These are phyloP conservation scores for Branchellion lobata DNA, from an alignment of 2,888 invertebrate species.

Conservation along the genomic window DNA sequence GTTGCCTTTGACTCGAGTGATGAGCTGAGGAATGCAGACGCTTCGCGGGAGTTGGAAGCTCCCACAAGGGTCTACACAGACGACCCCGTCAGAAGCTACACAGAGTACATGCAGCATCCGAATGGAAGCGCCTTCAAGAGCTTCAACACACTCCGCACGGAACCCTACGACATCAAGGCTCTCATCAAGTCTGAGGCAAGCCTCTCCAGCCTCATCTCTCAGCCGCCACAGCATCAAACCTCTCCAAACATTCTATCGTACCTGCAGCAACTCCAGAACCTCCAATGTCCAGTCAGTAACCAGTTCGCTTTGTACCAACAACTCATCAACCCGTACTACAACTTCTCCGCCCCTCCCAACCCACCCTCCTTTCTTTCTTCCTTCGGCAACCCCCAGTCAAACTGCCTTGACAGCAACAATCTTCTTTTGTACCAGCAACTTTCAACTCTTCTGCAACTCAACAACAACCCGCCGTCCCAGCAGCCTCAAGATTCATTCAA, in stretches of 20 bases:
- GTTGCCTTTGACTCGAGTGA: neutral
- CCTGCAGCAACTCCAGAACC: conserved; percentile 41
- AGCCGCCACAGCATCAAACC: conserved; percentile 26
- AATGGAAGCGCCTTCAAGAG: conserved; percentile 6
- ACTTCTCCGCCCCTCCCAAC: neutral
- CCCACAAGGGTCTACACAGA: neutral
- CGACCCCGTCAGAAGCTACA: conserved; percentile 18
- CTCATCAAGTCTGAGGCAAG: neutral
- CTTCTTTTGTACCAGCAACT: neutral
- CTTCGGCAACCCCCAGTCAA: neutral
- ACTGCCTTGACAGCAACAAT: neutral
- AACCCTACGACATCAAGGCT: conserved; percentile 10
- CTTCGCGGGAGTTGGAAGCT: neutral
- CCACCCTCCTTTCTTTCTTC: neutral
- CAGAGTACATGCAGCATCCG: neutral
- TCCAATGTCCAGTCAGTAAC: conserved; percentile 5
- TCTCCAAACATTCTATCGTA: conserved; percentile 12
- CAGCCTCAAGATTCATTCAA: neutral
- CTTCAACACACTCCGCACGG: neutral
- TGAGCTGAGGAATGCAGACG: neutral
- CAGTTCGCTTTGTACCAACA: neutral
- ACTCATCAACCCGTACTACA: neutral
- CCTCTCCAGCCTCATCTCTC: neutral
- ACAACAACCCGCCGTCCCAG: neutral
- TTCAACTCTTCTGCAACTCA: neutral